phyloP scores from a whole-genome alignment of 2,113 vertebrate genomes.

The Eleginops maclovinus region DNA sequence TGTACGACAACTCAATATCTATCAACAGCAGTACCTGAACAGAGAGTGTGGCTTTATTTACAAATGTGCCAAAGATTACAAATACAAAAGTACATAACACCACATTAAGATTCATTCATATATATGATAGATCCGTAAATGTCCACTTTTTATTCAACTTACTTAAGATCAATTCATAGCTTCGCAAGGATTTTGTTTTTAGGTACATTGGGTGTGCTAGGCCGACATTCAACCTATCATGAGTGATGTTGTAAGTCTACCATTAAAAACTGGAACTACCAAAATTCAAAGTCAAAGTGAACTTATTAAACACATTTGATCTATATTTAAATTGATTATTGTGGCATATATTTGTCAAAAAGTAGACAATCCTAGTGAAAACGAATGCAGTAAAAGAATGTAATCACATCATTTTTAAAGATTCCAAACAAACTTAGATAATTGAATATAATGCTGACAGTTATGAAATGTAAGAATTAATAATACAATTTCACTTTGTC shows the following conservation, averaged over 20 bases:
- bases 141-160: not conserved
- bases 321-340: not conserved
- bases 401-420: not conserved
- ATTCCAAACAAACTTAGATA: not conserved
- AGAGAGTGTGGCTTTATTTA: not conserved
- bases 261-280: not conserved
- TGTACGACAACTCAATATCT: slow-evolving; percentile 97
- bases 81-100: no score
- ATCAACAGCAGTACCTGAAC: slow-evolving; percentile 95
- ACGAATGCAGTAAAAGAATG: not conserved
- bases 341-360: not conserved
- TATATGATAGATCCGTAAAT: not conserved
- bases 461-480: not conserved
- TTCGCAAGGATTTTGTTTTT: not conserved
- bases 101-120: no score
- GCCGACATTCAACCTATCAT: not conserved
- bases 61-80: no score
- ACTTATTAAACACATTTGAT: not conserved
- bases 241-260: not conserved
- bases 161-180: not conserved
- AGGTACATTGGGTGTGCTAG: not conserved
- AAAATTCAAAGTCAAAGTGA: not conserved
- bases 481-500: not conserved
- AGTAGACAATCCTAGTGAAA: not conserved
- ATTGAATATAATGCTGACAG: not conserved